A percentile compares a stretch with the other conserved stretches of the same genome.
Evolutionary conservation across 30 jellyfish, hydroid and myxozoan species (phyloP).

Genomic region (Pelagia noctiluca): DNA sequence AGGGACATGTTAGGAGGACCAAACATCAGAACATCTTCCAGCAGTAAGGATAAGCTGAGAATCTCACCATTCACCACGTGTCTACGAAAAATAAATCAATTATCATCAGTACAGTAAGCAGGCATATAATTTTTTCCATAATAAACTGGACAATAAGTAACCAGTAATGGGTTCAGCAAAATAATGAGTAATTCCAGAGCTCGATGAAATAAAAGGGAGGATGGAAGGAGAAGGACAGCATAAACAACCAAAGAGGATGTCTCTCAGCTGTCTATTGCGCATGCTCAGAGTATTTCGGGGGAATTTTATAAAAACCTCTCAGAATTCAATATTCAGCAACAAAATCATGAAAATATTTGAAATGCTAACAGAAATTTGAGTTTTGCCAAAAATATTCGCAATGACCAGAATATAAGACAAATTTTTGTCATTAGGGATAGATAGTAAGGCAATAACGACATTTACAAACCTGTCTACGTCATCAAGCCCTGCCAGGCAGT

Average conservation of each 20-base stretch:
- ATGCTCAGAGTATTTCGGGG: too few relatives aligned
- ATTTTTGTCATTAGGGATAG: background rate
- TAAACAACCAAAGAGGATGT: background rate
- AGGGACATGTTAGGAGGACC: constrained; percentile 53
- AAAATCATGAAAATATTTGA: too few relatives aligned
- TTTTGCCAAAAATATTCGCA: too few relatives aligned
- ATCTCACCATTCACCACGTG: constrained; percentile 89
- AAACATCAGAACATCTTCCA: constrained; percentile 70
- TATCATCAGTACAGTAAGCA: too few relatives aligned
- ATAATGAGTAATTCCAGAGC: too few relatives aligned
- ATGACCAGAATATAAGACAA: background rate
- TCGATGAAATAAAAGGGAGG: background rate
- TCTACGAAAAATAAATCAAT: constrained; percentile 23
- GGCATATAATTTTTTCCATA: too few relatives aligned
- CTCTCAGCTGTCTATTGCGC: too few relatives aligned
- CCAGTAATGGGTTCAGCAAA: too few relatives aligned
- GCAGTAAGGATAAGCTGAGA: constrained; percentile 74
- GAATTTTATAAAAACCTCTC: too few relatives aligned
- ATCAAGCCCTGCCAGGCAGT: constrained; percentile 75
- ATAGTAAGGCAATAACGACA: background rate
- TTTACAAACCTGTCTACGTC: constrained; percentile 60
- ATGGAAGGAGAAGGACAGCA: background rate
- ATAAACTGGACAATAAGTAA: too few relatives aligned
- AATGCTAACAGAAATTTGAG: too few relatives aligned
- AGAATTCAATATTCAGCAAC: too few relatives aligned